These are phyloP conservation scores for Galendromus occidentalis DNA, from an alignment of 1,140 invertebrate genomes.

Conservation along the genomic window DNA sequence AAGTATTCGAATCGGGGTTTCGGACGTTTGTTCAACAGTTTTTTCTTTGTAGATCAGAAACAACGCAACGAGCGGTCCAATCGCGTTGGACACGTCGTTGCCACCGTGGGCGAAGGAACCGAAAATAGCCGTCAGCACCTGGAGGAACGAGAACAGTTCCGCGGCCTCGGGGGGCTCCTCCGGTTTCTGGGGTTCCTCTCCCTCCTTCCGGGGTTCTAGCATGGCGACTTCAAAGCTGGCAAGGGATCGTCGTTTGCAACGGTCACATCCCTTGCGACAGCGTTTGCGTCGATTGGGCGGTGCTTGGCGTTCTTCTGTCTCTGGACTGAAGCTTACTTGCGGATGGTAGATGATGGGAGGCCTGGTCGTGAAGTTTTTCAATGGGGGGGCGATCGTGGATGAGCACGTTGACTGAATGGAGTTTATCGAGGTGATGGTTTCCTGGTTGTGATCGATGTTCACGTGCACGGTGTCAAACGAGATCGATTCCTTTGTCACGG, in stretches of 20 bases:
- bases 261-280: neutral
- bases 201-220: neutral
- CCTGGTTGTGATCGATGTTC: neutral
- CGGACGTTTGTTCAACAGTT: conserved; percentile 41
- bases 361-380: neutral
- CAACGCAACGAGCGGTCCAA: conserved; percentile 82
- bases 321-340: conserved; percentile 2
- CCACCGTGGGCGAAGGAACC: conserved; percentile 96
- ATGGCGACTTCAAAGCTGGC: conserved; percentile 2
- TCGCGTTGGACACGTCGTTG: conserved; percentile 89
- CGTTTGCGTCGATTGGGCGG: neutral
- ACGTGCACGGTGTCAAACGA: neutral
- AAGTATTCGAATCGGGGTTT: conserved; percentile 73
- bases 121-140: conserved; percentile 87
- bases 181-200: neutral
- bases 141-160: conserved; percentile 74
- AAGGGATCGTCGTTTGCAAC: neutral
- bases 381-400: neutral
- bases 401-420: neutral
- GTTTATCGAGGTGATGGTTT: neutral
- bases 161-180: conserved; percentile 40
- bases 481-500: neutral
- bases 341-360: neutral
- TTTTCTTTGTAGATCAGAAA: conserved; percentile 52
- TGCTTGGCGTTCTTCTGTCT: neutral